Percentiles rank a stretch among this genome's conserved stretches.
These are phyloP conservation scores for Merops nubicus DNA, from an alignment of 2,113 vertebrate species.

Conservation along the genomic window DNA sequence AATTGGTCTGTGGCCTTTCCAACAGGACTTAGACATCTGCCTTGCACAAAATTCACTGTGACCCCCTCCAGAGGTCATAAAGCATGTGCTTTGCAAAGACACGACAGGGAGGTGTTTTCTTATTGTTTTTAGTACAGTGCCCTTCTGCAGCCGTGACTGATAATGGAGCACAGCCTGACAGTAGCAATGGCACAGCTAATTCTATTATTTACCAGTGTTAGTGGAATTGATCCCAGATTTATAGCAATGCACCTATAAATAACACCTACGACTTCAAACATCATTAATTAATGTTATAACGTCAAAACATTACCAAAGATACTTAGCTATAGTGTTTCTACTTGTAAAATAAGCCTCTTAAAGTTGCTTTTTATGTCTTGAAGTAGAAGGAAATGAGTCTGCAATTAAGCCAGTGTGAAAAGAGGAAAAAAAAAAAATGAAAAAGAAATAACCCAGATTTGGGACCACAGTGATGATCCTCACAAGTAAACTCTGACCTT, in stretches of 20 bases:
- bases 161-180: conserved; percentile 6
- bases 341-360: conserved; percentile 28
- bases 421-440: background rate
- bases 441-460: background rate
- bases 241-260: conserved; percentile 49
- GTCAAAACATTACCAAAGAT: conserved; percentile 48
- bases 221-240: conserved; percentile 59
- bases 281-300: conserved; percentile 57
- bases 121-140: background rate
- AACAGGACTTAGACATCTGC: background rate
- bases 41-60: background rate
- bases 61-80: background rate
- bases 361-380: conserved; percentile 8
- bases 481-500: conserved; percentile 56
- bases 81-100: conserved; percentile 15
- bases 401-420: conserved; percentile 12
- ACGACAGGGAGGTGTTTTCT: background rate
- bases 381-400: background rate
- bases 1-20: background rate
- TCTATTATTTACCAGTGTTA: conserved; percentile 24
- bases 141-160: conserved; percentile 41
- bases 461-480: background rate
- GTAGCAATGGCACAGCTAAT: conserved; percentile 8
- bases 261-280: conserved; percentile 36
- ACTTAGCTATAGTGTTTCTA: conserved; percentile 55